These are phyloP conservation scores for Cyaniris semiargus DNA, from an alignment of 2,888 invertebrate species.

Conservation along the genomic window DNA sequence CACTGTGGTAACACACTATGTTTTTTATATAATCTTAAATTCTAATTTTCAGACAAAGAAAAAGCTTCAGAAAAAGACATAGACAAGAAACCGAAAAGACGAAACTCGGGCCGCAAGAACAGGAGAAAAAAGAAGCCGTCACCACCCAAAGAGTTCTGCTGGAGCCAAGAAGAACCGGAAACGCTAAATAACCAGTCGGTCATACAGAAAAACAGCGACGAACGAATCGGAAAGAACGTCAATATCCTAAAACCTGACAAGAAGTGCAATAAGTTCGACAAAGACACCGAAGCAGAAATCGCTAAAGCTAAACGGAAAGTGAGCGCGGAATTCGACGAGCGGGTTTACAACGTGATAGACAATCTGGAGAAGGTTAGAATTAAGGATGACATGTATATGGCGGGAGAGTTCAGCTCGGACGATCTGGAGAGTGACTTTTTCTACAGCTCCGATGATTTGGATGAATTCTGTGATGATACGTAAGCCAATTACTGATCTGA, in stretches of 20 bases:
- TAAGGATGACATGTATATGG: slow-evolving; percentile 65
- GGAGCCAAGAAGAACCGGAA: slow-evolving; percentile 37
- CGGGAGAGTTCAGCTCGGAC: slow-evolving; percentile 61
- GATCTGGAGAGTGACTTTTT: slow-evolving; percentile 63
- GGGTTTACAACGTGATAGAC: slow-evolving; percentile 64
- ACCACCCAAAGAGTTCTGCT: slow-evolving; percentile 55
- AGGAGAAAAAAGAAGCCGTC: slow-evolving; percentile 66
- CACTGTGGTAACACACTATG: no score
- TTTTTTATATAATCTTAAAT: neutral
- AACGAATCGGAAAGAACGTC: slow-evolving; percentile 65
- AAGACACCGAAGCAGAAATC: neutral
- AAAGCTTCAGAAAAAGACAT: slow-evolving; percentile 45
- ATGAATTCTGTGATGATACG: slow-evolving; percentile 64
- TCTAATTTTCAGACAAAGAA: slow-evolving; percentile 43
- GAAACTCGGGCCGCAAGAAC: slow-evolving; percentile 62
- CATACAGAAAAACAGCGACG: slow-evolving; percentile 51
- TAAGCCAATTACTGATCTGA: slow-evolving; percentile 49
- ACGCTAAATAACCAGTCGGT: slow-evolving; percentile 50
- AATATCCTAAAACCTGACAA: slow-evolving; percentile 53
- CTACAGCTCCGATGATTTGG: slow-evolving; percentile 64
- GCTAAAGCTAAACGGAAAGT: slow-evolving; percentile 24
- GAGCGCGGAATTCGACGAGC: slow-evolving; percentile 45
- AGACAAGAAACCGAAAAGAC: slow-evolving; percentile 60
- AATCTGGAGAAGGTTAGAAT: slow-evolving; percentile 65
- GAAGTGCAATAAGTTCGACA: slow-evolving; percentile 4